Evolutionary conservation across 1,140 invertebrate genomes (phyloP).

Genomic region (Cydia splendana): DNA sequence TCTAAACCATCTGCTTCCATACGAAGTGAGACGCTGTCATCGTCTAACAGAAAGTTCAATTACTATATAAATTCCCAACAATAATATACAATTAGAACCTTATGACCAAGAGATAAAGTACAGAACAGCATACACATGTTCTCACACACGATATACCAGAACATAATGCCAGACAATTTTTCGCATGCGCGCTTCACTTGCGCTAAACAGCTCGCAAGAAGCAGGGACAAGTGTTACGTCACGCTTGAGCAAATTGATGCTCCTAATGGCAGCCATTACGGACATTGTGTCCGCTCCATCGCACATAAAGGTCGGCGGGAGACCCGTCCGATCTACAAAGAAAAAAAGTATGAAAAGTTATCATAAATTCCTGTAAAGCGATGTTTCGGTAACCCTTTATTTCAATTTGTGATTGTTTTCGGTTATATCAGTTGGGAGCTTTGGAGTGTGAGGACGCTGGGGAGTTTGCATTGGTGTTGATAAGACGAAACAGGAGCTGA

Average conservation of each 20-base stretch:
- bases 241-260: slow-evolving; percentile 70
- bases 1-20: no score
- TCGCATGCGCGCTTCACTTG: slow-evolving; percentile 30
- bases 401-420: slow-evolving; percentile 22
- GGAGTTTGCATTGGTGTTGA: no score
- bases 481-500: no score
- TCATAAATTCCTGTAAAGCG: slow-evolving; percentile 56
- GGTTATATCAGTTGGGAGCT: neutral
- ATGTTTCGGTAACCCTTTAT: slow-evolving; percentile 48
- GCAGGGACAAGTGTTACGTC: slow-evolving; percentile 66
- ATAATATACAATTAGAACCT: no score
- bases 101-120: no score
- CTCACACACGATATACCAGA: no score
- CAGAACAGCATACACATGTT: no score
- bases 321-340: slow-evolving; percentile 45
- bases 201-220: slow-evolving; percentile 55
- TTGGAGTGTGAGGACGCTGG: no score
- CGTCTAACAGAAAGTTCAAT: no score
- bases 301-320: slow-evolving; percentile 61
- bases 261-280: slow-evolving; percentile 72
- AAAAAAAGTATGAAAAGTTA: slow-evolving; percentile 53
- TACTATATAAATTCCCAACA: no score
- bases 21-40: no score
- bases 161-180: slow-evolving; percentile 29
- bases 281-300: slow-evolving; percentile 67